Percentiles rank a stretch among this genome's conserved stretches.
phyloP scores from a whole-genome alignment of 2,113 vertebrate genomes.

The Ariopsis seemanni region DNA sequence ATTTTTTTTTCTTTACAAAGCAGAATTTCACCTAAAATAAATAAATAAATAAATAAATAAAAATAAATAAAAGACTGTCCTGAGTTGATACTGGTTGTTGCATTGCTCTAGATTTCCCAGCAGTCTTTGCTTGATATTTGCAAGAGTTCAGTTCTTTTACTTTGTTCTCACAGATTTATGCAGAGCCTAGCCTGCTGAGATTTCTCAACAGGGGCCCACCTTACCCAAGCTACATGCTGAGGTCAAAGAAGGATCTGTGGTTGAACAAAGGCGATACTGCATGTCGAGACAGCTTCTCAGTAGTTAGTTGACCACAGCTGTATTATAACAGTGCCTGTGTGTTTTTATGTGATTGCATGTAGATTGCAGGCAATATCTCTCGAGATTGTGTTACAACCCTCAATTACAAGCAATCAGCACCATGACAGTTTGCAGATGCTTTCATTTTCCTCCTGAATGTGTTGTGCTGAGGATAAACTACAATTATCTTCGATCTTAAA shows the following conservation, averaged over 20 bases:
- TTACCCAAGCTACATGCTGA: neutral
- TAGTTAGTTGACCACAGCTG: neutral
- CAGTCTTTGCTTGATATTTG: slow-evolving; percentile 7
- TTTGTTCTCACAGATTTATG: slow-evolving; percentile 4
- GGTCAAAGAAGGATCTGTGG: neutral
- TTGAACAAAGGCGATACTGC: neutral
- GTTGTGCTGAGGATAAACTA: neutral
- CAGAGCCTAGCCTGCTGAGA: slow-evolving; percentile 1
- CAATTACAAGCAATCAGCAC: slow-evolving; percentile 40
- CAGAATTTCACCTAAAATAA: slow-evolving; percentile 25
- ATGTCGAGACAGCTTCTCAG: neutral
- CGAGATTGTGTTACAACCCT: neutral
- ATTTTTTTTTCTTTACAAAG: slow-evolving; percentile 31
- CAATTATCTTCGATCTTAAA: neutral
- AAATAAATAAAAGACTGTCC: neutral
- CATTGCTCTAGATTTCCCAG: neutral
- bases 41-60: neutral
- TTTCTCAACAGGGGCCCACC: neutral
- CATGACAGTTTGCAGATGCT: neutral
- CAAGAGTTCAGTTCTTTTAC: neutral
- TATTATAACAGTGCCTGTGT: neutral
- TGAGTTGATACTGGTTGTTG: neutral
- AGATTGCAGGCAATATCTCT: neutral
- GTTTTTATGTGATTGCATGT: slow-evolving; percentile 10
- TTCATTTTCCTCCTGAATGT: slow-evolving; percentile 31